Base-by-base conservation (phyloP, 2,888 invertebrate genomes). In the Archips xylosteana region DNA sequence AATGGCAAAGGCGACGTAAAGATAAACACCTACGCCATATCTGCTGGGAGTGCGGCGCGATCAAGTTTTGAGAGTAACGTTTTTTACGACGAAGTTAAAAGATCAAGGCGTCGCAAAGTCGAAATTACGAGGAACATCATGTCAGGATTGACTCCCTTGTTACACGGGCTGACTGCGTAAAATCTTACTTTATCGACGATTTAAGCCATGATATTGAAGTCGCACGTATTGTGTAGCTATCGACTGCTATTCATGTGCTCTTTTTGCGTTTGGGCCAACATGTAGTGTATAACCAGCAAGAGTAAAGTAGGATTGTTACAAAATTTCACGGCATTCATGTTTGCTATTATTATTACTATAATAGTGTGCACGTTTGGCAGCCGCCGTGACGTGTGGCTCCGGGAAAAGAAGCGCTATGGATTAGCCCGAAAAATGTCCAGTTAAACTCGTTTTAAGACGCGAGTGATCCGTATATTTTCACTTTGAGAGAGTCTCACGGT, bases 1-100 rank as follows among this genome's bases (percentile, higher is more conserved):
- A 71, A 71, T 65, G 64, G 64, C 64, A 59, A 59, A 71, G 39
- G 71, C 64, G 59, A 47, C 67, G 42, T 71, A 71, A 71, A 66
- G 71, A 71, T 71, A 71, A 66, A 71, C 59, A 71, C 70, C 70
- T 70, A 51, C 51, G 62, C n/a, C 49, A 51, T 51, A 36, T 65
- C 65, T n/a, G 15, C 32, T 54, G 45, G 62, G 66, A 67, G 54
- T 15, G 61, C 54, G 71, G 62, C 71, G 71, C 61, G 54, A 71
- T 66, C 71, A 54, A 63, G 70, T 61, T 67, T 71, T 71, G 61
- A 61, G 60, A 66, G 67, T 71, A 71, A 54, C 51, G 54, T 42
- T 62, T 71, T 71, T 71, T 71, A 71, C 23, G 71, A 67, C 45
- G 61, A 67, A 45, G 66, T 62, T 67, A 71, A 68, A 67, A 67